A percentile compares a stretch with the other conserved stretches of the same genome.
phyloP scores from a whole-genome alignment of 1,140 invertebrate species.

The Neodiprion fabricii region DNA sequence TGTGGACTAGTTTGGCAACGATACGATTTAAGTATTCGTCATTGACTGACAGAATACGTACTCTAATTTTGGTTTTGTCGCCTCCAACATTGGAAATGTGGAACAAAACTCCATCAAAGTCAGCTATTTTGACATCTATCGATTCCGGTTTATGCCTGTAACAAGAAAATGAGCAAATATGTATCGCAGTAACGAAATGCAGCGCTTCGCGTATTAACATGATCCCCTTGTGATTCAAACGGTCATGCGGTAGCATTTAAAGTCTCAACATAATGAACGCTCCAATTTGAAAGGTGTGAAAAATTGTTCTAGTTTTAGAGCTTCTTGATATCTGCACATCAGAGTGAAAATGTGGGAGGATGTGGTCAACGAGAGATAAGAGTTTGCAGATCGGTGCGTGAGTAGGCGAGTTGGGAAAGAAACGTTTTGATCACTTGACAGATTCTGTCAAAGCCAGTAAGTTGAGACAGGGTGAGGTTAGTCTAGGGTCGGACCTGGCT shows the following conservation, averaged over 20 bases:
- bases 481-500: conserved; percentile 41
- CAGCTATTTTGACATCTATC: conserved; percentile 91
- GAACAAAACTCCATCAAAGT: conserved; percentile 99
- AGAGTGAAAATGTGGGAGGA: no score
- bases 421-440: conserved; percentile 6
- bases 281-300: no score
- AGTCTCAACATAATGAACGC: no score
- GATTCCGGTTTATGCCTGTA: conserved; percentile 92
- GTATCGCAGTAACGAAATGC: conserved; percentile 18
- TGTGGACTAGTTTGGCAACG: background rate
- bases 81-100: conserved; percentile 97
- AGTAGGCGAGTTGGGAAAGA: background rate
- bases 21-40: conserved; percentile 1
- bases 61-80: conserved; percentile 96
- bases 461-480: conserved; percentile 21
- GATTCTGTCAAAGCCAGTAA: background rate
- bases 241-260: no score
- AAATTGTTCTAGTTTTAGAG: no score
- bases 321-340: no score
- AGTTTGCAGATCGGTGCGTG: no score
- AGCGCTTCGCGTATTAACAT: conserved; percentile 15
- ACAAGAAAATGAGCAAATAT: conserved; percentile 42
- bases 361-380: no score
- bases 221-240: no score
- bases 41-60: conserved; percentile 63